Evolutionary conservation across 2,113 vertebrate species (phyloP).

Genomic region (Pterocles gutturalis): DNA sequence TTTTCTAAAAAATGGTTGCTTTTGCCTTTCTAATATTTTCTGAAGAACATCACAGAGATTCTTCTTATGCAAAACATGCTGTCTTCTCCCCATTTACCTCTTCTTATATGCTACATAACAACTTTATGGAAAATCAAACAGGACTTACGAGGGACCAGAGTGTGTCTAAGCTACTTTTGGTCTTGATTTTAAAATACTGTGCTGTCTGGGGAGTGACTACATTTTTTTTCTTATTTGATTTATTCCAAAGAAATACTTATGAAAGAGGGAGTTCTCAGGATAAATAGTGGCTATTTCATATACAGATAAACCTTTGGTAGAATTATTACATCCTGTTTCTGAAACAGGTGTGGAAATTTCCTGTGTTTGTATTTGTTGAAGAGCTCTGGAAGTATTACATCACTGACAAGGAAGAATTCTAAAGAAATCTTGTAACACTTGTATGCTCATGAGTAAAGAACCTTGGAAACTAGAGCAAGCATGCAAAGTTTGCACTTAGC

Average conservation of each 20-base stretch:
- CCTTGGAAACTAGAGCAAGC: not conserved
- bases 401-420: not conserved
- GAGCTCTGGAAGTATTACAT: not conserved
- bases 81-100: not conserved
- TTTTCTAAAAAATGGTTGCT: not conserved
- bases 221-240: not conserved
- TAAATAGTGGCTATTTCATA: not conserved
- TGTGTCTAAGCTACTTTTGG: not conserved
- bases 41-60: not conserved
- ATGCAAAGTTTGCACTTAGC: not conserved
- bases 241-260: not conserved
- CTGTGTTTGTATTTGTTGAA: not conserved
- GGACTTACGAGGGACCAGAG: not conserved
- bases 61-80: not conserved
- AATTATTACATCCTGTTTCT: not conserved
- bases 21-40: not conserved
- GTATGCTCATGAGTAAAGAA: fast-evolving
- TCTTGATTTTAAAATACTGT: not conserved
- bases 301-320: not conserved
- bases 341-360: not conserved
- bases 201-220: not conserved
- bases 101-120: not conserved
- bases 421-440: not conserved
- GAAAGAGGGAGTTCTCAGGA: not conserved
- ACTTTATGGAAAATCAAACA: not conserved